phyloP scores from a whole-genome alignment of 2,797 vertebrate genomes.

The Coccyzus lansbergi region DNA sequence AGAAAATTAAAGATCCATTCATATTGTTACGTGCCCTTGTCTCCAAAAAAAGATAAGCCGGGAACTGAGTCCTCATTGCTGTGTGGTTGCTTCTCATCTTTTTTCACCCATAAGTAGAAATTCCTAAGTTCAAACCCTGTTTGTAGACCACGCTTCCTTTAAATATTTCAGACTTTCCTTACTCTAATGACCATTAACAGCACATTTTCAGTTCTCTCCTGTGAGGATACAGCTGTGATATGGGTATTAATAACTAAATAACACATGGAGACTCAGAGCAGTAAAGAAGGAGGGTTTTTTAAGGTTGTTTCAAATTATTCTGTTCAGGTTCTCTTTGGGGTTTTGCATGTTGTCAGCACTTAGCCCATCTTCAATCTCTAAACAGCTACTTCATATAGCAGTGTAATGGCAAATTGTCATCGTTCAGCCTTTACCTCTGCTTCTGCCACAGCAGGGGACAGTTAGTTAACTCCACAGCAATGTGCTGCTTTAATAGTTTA shows the following conservation, averaged over 20 bases:
- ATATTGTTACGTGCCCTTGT: rapidly evolving
- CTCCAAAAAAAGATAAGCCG: neutral
- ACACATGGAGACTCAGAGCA: neutral
- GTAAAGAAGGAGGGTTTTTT: neutral
- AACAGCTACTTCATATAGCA: neutral
- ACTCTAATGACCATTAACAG: slow-evolving; percentile 7
- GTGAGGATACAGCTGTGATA: slow-evolving; percentile 21
- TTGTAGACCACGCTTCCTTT: neutral
- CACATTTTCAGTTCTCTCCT: neutral
- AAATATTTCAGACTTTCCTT: neutral
- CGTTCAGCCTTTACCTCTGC: neutral
- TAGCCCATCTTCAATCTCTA: neutral
- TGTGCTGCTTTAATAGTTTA: slow-evolving; percentile 17
- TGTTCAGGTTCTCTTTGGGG: neutral
- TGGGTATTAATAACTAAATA: slow-evolving; percentile 8
- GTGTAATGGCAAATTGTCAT: slow-evolving; percentile 18
- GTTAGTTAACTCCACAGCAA: neutral
- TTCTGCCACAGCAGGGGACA: neutral
- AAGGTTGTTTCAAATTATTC: neutral
- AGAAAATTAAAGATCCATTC: neutral
- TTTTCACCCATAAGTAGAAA: neutral
- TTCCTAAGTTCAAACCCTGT: neutral
- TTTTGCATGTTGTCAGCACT: slow-evolving; percentile 1
- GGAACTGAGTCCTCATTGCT: neutral
- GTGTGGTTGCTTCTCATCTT: neutral